Evolutionary conservation across 2,888 invertebrate genomes (phyloP).

Genomic region (Steromphala cineraria): DNA sequence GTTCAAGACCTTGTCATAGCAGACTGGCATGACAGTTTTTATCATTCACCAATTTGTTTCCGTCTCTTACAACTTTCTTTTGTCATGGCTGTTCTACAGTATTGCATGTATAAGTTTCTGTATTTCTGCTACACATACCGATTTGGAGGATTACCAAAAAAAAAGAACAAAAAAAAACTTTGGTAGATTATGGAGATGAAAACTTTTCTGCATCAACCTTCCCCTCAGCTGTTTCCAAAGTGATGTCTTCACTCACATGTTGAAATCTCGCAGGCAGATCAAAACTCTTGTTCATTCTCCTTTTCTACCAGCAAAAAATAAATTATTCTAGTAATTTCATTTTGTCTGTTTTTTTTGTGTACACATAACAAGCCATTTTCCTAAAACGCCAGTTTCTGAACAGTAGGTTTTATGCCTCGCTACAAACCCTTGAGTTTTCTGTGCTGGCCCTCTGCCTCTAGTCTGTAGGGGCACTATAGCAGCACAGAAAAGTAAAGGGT

Average conservation of each 20-base stretch:
- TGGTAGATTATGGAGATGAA: slow-evolving; percentile 29
- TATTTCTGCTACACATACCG: slow-evolving; percentile 26
- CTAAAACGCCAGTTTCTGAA: no score
- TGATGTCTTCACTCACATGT: no score
- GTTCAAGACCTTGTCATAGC: not conserved
- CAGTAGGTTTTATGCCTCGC: no score
- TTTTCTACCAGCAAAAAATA: slow-evolving; percentile 54
- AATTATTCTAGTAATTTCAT: slow-evolving; percentile 50
- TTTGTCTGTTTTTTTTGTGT: slow-evolving; percentile 7
- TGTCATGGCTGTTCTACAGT: slow-evolving; percentile 29
- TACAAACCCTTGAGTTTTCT: no score
- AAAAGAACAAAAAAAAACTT: slow-evolving; percentile 15
- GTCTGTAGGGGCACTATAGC: no score
- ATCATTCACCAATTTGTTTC: not conserved
- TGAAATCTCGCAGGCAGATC: not conserved
- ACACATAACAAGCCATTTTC: not conserved
- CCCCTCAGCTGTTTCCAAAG: not conserved
- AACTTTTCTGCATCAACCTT: not conserved
- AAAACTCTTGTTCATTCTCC: slow-evolving; percentile 36
- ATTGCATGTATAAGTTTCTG: slow-evolving; percentile 38
- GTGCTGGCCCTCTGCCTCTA: no score
- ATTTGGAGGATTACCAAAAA: slow-evolving; percentile 25
- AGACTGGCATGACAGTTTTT: no score
- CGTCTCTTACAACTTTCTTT: slow-evolving; percentile 13
- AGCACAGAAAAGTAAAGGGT: no score